A percentile compares a stretch with the other conserved stretches of the same genome.
phyloP scores from a whole-genome alignment of 2,888 invertebrate species.

The Anarsia innoxiella region DNA sequence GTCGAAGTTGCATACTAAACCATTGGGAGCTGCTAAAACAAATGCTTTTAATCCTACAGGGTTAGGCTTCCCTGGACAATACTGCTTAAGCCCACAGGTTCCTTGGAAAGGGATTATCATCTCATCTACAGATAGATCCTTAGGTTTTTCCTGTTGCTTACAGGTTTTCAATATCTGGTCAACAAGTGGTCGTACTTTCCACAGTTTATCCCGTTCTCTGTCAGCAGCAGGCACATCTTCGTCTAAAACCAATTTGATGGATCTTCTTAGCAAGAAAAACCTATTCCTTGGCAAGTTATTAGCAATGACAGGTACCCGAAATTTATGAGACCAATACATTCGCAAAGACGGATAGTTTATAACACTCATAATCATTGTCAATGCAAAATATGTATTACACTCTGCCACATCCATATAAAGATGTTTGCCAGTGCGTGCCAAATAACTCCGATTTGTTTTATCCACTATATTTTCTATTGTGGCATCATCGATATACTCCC shows the following conservation, averaged over 20 bases:
- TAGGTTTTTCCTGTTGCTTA: background rate
- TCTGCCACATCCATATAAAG: background rate
- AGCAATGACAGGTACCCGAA: constrained; percentile 9
- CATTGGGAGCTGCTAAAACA: constrained; percentile 18
- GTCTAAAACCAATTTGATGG: constrained; percentile 11
- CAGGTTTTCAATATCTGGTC: constrained; percentile 10
- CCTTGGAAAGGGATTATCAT: constrained; percentile 20
- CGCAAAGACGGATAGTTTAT: constrained; percentile 1
- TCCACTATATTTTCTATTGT: background rate
- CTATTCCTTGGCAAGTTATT: constrained; percentile 10
- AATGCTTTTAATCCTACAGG: constrained; percentile 20
- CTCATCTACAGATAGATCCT: constrained; percentile 15
- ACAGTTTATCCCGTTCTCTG: constrained; percentile 5
- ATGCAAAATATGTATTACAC: constrained; percentile 1
- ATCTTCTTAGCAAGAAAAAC: constrained; percentile 7
- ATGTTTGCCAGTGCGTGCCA: background rate
- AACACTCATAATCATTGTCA: constrained; percentile 1
- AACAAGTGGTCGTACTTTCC: constrained; percentile 12
- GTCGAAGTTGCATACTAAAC: constrained; percentile 16
- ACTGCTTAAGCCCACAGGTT: constrained; percentile 14
- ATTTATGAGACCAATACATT: constrained; percentile 12
- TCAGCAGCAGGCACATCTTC: constrained; percentile 1
- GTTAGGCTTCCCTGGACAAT: constrained; percentile 18
- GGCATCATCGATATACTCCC: background rate
- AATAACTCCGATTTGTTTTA: background rate